Evolutionary conservation across 1,140 invertebrate species (phyloP).

Genomic region (Eulimnadia texana): DNA sequence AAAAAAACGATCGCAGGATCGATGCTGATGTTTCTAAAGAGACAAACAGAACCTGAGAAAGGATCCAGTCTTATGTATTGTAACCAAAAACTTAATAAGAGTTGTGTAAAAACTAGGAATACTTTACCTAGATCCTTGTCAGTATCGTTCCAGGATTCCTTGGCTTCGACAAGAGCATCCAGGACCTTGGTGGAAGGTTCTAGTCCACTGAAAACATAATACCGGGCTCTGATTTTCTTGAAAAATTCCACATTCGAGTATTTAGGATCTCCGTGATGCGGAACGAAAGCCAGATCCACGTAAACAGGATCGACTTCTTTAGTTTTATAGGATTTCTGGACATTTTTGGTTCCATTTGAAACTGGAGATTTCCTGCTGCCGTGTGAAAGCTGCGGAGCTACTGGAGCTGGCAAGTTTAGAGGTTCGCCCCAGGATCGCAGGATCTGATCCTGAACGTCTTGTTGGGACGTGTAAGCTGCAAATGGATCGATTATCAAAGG

Average conservation of each 20-base stretch:
- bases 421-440: constrained; percentile 77
- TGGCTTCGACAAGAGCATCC: constrained; percentile 82
- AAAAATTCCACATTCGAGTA: constrained; percentile 93
- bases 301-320: constrained; percentile 51
- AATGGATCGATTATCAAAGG: not conserved
- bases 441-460: constrained; percentile 40
- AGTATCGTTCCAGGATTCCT: constrained; percentile 77
- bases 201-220: constrained; percentile 91
- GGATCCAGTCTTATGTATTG: too few relatives aligned
- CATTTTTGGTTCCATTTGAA: not conserved
- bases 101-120: too few relatives aligned
- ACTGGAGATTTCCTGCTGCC: constrained; percentile 38
- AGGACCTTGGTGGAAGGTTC: constrained; percentile 88
- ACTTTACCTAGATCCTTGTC: constrained; percentile 77
- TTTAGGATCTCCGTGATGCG: constrained; percentile 84
- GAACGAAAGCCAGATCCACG: constrained; percentile 89
- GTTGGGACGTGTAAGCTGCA: not conserved
- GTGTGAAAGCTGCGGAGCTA: constrained; percentile 45
- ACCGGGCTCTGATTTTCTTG: constrained; percentile 75
- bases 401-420: constrained; percentile 59
- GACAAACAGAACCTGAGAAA: too few relatives aligned
- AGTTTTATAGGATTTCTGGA: constrained; percentile 4
- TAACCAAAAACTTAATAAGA: too few relatives aligned
- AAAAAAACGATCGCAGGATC: too few relatives aligned
- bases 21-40: too few relatives aligned